Percentiles rank a stretch among this genome's conserved stretches.
Conservation (phyloP, 2,888 invertebrate species). For the Tetranychus truncatus region DNA sequence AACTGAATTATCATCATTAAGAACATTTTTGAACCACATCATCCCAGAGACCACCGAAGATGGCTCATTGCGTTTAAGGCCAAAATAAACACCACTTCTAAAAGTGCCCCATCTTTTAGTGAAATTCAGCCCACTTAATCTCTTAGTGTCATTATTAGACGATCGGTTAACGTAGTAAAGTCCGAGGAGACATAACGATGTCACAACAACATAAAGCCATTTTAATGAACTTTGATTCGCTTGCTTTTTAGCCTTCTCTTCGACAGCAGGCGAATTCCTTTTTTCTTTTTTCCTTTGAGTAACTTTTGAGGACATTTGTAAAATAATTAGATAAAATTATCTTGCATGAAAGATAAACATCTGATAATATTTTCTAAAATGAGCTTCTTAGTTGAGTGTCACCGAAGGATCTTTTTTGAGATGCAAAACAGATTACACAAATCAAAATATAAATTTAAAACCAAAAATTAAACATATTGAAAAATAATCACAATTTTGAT, state of each 20-base stretch:
- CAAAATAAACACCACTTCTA: constrained; percentile 66
- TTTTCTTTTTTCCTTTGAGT: not conserved
- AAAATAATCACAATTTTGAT: not conserved
- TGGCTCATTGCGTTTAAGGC: constrained; percentile 72
- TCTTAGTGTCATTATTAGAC: not conserved
- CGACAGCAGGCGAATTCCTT: not conserved
- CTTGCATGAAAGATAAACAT: too few species aligned
- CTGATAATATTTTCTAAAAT: too few species aligned
- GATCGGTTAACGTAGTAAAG: not conserved
- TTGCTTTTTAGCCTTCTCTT: not conserved
- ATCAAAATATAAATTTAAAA: too few species aligned
- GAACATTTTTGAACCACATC: constrained; percentile 73
- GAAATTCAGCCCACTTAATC: not conserved
- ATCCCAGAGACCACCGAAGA: constrained; percentile 73
- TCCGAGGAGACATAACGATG: not conserved
- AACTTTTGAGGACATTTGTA: not conserved
- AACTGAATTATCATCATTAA: constrained; percentile 24
- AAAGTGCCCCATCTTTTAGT: constrained; percentile 67
- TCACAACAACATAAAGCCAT: not conserved
- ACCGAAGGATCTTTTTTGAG: too few species aligned
- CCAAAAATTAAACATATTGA: too few species aligned
- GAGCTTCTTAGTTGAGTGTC: too few species aligned
- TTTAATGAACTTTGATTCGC: not conserved
- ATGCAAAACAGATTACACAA: too few species aligned
- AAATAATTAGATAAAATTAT: not conserved